phyloP scores from a whole-genome alignment of 2,888 invertebrate species.

The Stegophylla sp. region DNA sequence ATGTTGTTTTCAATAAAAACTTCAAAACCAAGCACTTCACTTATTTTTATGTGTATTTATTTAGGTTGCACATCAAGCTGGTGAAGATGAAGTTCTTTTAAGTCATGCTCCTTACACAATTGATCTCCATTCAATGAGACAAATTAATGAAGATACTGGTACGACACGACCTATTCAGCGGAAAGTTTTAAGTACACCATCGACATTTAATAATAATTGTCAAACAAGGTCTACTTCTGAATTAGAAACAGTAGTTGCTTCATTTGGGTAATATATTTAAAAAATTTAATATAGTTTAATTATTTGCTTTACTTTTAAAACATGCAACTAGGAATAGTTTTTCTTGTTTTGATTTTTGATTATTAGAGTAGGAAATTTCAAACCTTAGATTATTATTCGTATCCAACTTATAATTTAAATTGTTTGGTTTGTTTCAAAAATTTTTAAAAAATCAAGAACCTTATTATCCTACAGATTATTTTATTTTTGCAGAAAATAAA shows the following conservation, averaged over 20 bases:
- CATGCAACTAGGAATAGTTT: too few relatives aligned
- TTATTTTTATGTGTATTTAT: not conserved
- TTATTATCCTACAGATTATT: too few relatives aligned
- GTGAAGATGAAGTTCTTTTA: conserved; percentile 94
- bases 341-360: too few relatives aligned
- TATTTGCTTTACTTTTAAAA: not conserved
- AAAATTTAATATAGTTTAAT: not conserved
- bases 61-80: conserved; percentile 84
- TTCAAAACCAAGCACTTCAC: too few relatives aligned
- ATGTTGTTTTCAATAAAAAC: too few relatives aligned
- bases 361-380: too few relatives aligned
- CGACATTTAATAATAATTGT: conserved; percentile 47
- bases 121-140: conserved; percentile 96
- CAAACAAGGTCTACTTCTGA: conserved; percentile 44
- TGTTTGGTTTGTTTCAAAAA: too few relatives aligned
- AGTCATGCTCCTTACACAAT: conserved; percentile 93
- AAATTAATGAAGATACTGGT: conserved; percentile 97
- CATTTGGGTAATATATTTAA: conserved; percentile 44
- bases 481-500: too few relatives aligned
- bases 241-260: conserved; percentile 36
- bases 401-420: too few relatives aligned
- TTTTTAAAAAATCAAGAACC: too few relatives aligned
- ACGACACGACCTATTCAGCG: conserved; percentile 91
- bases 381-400: too few relatives aligned
- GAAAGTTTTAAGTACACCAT: conserved; percentile 68